phyloP scores from a whole-genome alignment of 2,888 invertebrate genomes.

The Aricia artaxerxes region DNA sequence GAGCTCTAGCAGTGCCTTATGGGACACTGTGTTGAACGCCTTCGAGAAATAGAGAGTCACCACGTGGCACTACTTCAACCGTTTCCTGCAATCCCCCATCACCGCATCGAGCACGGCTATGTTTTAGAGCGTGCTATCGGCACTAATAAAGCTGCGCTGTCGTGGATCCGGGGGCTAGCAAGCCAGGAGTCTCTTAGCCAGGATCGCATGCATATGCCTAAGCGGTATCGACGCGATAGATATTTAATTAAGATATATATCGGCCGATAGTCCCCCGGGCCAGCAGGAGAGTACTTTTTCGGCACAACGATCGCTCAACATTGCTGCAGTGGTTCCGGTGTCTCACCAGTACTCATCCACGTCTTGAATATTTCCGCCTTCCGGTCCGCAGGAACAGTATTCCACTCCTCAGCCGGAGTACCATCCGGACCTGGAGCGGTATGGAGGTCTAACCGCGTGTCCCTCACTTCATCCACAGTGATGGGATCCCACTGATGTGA shows the following conservation, averaged over 20 bases:
- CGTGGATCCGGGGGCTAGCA: conserved; percentile 44
- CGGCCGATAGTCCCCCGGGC: conserved; percentile 47
- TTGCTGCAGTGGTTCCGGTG: conserved; percentile 36
- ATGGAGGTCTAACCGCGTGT: conserved; percentile 29
- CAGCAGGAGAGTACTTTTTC: conserved; percentile 40
- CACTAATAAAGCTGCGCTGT: conserved; percentile 46
- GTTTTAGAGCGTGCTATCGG: conserved; percentile 56
- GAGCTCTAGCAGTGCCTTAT: too few species aligned
- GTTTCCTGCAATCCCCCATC: conserved; percentile 44
- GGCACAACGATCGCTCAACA: conserved; percentile 43
- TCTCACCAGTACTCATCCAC: conserved; percentile 32
- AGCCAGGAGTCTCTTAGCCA: conserved; percentile 42
- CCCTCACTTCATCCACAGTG: conserved; percentile 39
- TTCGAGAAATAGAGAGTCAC: conserved; percentile 63
- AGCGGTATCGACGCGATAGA: conserved; percentile 45
- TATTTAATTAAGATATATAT: conserved; percentile 31
- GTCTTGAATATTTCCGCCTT: conserved; percentile 36
- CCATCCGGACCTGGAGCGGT: conserved; percentile 45
- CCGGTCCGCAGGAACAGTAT: conserved; percentile 34
- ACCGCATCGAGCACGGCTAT: conserved; percentile 46
- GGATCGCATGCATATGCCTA: conserved; percentile 46
- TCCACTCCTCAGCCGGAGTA: conserved; percentile 39
- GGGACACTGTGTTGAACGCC: conserved; percentile 54
- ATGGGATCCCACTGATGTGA: conserved; percentile 37
- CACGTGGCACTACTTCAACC: conserved; percentile 50